Percentiles rank a stretch among this genome's conserved stretches.
Evolutionary conservation across 2,888 invertebrate species (phyloP).

Genomic region (Nezara viridula): DNA sequence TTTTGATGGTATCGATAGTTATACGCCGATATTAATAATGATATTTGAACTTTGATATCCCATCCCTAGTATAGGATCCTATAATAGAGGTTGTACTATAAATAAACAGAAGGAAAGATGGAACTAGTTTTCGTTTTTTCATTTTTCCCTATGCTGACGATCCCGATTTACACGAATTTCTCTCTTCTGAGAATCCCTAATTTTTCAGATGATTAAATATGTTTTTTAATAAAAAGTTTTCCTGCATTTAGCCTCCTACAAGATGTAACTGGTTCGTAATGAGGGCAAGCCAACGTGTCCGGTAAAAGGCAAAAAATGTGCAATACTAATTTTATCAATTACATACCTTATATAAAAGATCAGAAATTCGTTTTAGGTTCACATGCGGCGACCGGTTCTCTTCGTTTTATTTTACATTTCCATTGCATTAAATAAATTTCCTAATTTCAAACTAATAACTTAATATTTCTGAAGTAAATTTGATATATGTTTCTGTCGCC

Average conservation of each 20-base stretch:
- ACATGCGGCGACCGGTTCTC: background rate
- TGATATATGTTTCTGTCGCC: background rate
- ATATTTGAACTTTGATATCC: too few relatives aligned
- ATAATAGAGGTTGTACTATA: too few relatives aligned
- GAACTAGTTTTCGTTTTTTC: too few relatives aligned
- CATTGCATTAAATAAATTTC: background rate
- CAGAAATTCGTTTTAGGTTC: background rate
- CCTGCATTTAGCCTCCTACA: background rate
- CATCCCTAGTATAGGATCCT: too few relatives aligned
- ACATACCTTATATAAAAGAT: background rate
- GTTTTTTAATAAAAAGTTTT: background rate
- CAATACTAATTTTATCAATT: background rate
- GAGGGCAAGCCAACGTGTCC: background rate
- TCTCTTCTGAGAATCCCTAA: too few relatives aligned
- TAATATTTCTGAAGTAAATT: background rate
- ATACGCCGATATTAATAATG: too few relatives aligned
- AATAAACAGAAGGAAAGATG: too few relatives aligned
- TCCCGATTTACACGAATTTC: too few relatives aligned
- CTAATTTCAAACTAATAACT: background rate
- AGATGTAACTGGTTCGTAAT: background rate
- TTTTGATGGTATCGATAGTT: too few relatives aligned
- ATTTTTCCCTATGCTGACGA: too few relatives aligned
- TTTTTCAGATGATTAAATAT: background rate
- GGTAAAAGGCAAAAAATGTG: background rate
- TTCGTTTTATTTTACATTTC: background rate